Conservation (phyloP, 1,140 invertebrate species). For the Trachelipus rathkii region DNA sequence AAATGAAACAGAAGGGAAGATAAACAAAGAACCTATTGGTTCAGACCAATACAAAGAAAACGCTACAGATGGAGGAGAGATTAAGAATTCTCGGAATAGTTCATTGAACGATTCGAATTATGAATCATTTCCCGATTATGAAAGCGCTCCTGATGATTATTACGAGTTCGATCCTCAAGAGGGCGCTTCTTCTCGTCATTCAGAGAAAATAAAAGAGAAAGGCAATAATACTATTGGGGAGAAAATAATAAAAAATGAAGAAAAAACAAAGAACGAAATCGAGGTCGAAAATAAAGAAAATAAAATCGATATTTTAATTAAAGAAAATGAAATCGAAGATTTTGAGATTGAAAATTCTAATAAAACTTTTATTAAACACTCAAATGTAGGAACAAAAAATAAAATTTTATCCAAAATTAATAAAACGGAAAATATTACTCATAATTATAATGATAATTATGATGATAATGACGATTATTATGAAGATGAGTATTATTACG, state of each 20-base stretch:
- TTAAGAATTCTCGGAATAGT: neutral
- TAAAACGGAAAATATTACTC: slow-evolving; percentile 1
- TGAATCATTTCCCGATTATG: neutral
- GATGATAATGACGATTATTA: slow-evolving; percentile 18
- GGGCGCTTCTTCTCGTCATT: neutral
- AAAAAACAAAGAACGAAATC: neutral
- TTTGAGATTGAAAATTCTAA: too few species aligned
- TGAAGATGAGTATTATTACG: slow-evolving; percentile 16
- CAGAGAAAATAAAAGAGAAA: neutral
- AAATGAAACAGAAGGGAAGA: slow-evolving; percentile 42
- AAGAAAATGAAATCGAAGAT: neutral
- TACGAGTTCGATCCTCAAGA: neutral
- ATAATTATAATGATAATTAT: slow-evolving; percentile 21
- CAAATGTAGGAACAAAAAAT: too few species aligned
- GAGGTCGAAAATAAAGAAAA: neutral
- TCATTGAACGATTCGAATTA: neutral
- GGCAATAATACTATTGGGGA: too few species aligned
- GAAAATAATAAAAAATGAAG: neutral
- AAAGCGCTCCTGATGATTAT: neutral
- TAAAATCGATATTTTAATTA: neutral
- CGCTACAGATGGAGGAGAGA: neutral
- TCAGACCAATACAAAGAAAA: slow-evolving; percentile 11
- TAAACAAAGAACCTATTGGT: slow-evolving; percentile 1
- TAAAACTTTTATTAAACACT: too few species aligned
- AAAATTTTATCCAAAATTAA: too few species aligned